Base-by-base conservation (phyloP, 2,888 invertebrate species). In the Zeuzera pyrina region DNA sequence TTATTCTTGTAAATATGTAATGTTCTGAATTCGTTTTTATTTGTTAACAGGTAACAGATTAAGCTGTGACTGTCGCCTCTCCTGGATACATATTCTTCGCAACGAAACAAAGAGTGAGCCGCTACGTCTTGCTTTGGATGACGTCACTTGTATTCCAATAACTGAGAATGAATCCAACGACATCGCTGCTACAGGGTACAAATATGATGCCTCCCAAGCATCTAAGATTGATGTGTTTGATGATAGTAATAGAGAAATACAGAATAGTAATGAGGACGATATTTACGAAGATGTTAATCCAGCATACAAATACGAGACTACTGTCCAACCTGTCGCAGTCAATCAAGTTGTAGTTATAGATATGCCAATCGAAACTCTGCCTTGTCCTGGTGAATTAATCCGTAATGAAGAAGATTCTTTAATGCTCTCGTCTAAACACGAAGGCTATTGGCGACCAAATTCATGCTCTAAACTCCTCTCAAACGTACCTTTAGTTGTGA, bases 21-120 rank as follows among this genome's bases (percentile, higher is more conserved):
- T n/a, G n/a, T n/a, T n/a, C n/a, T n/a, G n/a, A 19, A 19, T 19
- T 19, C 8, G 8, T 8, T 6, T n/a, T 24, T 5, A n/a, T 41
- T 38, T 33, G 40, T 31, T 59, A 46, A 21, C 89, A 94, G 94
- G 91, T 63, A 94, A 94, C 77, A 88, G 87, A 54, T 87, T 94
- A 59, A 85, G 84, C 52, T 94, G 94, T 71, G 92, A 93, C 73
- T 93, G 93, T 57, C 91, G 91, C 28, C 77, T 94, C 30, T 85
- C 88, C 31, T 94, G 94, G 94, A 87, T 93, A 55, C 89, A 90
- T 74, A 79, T 85, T 29, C 74, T 94, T 34, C 85, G 88, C 45
- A 89, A 91, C 65, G 91, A 91, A 61, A 92, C 93, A 30, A 88
- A 88, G 61, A 91, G 90, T 58, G 85, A 86, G 49, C 86, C 88